phyloP scores from a whole-genome alignment of 2,113 vertebrate species.

The Mirounga angustirostris region DNA sequence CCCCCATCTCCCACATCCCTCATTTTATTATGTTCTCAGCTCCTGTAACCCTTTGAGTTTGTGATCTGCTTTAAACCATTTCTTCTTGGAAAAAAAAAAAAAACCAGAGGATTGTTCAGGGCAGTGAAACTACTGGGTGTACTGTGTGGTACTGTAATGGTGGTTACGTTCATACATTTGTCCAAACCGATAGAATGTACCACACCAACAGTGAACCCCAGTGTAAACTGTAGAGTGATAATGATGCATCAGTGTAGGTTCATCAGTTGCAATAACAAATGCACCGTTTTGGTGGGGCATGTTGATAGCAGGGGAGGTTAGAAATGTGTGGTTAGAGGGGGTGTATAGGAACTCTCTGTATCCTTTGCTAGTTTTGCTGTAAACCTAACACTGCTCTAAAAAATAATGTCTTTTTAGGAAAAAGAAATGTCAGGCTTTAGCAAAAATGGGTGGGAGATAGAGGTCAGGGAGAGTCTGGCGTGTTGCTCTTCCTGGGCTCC shows the following conservation, averaged over 20 bases:
- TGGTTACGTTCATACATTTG: not conserved
- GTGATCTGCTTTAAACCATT: not conserved
- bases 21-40: not conserved
- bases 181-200: not conserved
- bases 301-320: not conserved
- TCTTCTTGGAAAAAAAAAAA: constrained; percentile 5
- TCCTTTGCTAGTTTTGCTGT: not conserved
- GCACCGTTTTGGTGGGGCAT: not conserved
- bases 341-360: not conserved
- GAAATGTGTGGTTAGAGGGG: not conserved
- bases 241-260: not conserved
- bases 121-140: not conserved
- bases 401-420: not conserved
- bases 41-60: not conserved
- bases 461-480: not conserved
- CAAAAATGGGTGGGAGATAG: not conserved
- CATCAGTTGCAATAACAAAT: not conserved
- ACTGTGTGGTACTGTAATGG: not conserved
- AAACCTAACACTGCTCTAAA: not conserved
- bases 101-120: not conserved
- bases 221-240: not conserved
- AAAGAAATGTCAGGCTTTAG: not conserved
- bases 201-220: not conserved
- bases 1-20: not conserved
- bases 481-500: not conserved